A percentile compares a stretch with the other conserved stretches of the same genome.
These are phyloP conservation scores for Nymphalis io DNA, from an alignment of 1,140 invertebrate species.

Conservation along the genomic window DNA sequence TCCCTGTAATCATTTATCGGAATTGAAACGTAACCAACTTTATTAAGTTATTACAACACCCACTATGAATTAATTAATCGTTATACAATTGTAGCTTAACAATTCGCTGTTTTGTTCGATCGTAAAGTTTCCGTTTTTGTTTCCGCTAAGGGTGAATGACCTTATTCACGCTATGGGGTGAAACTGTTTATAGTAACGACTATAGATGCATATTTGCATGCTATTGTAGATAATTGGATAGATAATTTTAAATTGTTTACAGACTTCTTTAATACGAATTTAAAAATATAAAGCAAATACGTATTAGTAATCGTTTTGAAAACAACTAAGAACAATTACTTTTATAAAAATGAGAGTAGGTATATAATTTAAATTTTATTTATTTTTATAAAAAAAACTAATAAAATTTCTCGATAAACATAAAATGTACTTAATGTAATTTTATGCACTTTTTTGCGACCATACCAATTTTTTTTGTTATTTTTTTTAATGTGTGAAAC, in stretches of 20 bases:
- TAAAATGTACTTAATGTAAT: too few relatives aligned
- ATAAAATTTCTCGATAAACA: too few relatives aligned
- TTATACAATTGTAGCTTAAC: too few relatives aligned
- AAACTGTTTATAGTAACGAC: not conserved
- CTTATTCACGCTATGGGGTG: conserved; percentile 24
- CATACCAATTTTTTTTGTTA: too few relatives aligned
- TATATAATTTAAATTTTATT: too few relatives aligned
- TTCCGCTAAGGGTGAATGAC: conserved; percentile 19
- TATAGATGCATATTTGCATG: not conserved
- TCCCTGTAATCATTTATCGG: too few relatives aligned
- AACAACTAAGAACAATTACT: too few relatives aligned
- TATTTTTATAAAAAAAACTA: too few relatives aligned
- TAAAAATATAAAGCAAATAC: not conserved
- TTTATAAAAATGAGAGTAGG: too few relatives aligned
- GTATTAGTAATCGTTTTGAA: not conserved
- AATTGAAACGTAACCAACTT: too few relatives aligned
- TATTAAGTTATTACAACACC: not conserved
- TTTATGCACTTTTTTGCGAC: too few relatives aligned
- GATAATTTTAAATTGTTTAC: not conserved
- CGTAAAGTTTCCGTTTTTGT: conserved; percentile 7
- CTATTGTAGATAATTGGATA: not conserved
- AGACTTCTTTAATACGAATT: not conserved
- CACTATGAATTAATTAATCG: not conserved
- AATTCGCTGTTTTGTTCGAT: not conserved
- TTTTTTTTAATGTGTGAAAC: too few relatives aligned